Percentiles rank a stretch among this genome's conserved stretches.
phyloP scores from a whole-genome alignment of 2,113 vertebrate species.

The Casuarius casuarius region DNA sequence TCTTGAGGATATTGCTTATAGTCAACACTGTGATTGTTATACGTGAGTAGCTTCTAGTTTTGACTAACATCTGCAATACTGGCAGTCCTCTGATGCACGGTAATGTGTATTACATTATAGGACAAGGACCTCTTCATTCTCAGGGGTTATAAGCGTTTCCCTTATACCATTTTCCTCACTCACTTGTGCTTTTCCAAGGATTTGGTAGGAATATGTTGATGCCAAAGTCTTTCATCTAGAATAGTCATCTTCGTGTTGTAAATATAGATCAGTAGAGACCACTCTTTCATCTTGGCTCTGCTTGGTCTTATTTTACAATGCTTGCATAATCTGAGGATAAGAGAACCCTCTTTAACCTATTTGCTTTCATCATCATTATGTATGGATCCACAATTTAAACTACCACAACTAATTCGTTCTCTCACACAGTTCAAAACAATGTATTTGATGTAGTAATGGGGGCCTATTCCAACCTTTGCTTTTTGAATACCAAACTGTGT shows the following conservation, averaged over 20 bases:
- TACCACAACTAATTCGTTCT: background rate
- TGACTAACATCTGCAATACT: background rate
- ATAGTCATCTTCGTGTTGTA: background rate
- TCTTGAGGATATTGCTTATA: slow-evolving; percentile 85
- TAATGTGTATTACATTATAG: background rate
- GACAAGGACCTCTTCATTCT: background rate
- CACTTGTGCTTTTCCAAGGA: background rate
- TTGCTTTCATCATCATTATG: too few relatives aligned
- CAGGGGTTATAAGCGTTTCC: background rate
- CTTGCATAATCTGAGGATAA: background rate
- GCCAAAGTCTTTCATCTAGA: background rate
- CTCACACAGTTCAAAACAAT: background rate
- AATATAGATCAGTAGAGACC: background rate
- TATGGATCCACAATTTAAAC: too few relatives aligned
- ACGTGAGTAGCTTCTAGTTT: slow-evolving; percentile 82
- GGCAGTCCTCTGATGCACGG: background rate
- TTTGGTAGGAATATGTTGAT: background rate
- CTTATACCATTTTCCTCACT: background rate
- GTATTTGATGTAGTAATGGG: background rate
- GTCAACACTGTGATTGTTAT: slow-evolving; percentile 85
- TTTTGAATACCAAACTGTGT: background rate
- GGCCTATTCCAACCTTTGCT: background rate
- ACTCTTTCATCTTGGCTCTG: background rate
- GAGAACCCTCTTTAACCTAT: background rate
- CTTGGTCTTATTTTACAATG: background rate